A percentile compares a stretch with the other conserved stretches of the same genome.
Evolutionary conservation across 2,113 vertebrate species (phyloP).

Genomic region (Aix galericulata): DNA sequence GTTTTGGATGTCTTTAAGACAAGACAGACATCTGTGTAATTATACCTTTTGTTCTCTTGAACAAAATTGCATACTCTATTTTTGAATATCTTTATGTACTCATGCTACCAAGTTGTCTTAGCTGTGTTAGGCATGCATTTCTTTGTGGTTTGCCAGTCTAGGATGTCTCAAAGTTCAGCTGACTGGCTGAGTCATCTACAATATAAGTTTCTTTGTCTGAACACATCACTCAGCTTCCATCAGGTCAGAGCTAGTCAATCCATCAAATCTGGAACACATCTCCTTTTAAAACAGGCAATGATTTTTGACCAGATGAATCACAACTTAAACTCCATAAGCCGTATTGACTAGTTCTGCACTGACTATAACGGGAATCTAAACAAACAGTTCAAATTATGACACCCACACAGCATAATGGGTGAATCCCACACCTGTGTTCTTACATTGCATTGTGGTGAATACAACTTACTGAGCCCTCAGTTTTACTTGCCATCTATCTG

Average conservation of each 20-base stretch:
- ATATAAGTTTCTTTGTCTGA: constrained; percentile 9
- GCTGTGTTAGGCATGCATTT: background rate
- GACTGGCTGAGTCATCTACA: constrained; percentile 26
- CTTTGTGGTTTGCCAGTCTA: constrained; percentile 15
- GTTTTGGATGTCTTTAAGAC: background rate
- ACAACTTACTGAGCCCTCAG: background rate
- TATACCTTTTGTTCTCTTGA: constrained; percentile 33
- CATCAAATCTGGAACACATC: background rate
- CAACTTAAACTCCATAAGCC: background rate
- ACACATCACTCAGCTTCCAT: background rate
- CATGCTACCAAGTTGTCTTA: background rate
- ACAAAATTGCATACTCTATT: background rate
- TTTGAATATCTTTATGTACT: background rate
- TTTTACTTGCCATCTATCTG: background rate
- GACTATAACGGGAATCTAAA: background rate
- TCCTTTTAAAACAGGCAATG: constrained; percentile 22
- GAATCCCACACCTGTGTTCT: accelerated
- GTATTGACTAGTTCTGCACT: background rate
- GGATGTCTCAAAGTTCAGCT: constrained; percentile 39
- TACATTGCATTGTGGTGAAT: background rate
- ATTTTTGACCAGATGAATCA: constrained; percentile 21
- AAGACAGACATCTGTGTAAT: constrained; percentile 41
- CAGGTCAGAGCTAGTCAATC: constrained; percentile 32
- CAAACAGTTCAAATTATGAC: background rate
- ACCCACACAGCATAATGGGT: background rate